These are phyloP conservation scores for Watsonalla binaria DNA, from an alignment of 2,888 invertebrate species.

Conservation along the genomic window DNA sequence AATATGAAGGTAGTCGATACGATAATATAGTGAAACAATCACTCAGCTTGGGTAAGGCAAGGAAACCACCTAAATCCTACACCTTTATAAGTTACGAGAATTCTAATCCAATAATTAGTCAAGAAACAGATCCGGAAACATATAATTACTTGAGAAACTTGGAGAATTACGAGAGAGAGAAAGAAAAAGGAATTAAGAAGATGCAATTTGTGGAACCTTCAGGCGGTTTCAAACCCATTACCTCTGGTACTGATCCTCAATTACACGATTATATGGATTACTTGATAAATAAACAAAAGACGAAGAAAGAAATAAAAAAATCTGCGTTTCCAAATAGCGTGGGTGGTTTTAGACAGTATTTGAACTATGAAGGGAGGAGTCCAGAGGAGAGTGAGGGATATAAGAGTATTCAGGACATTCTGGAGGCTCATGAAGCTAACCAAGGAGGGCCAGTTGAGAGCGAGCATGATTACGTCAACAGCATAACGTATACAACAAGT, in stretches of 20 bases:
- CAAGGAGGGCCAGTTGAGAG: constrained; percentile 12
- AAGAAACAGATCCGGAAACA: constrained; percentile 53
- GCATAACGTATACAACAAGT: background rate
- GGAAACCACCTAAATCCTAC: constrained; percentile 34
- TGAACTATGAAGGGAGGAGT: constrained; percentile 19
- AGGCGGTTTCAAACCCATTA: constrained; percentile 41
- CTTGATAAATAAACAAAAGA: constrained; percentile 41
- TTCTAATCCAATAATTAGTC: constrained; percentile 49
- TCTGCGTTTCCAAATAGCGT: constrained; percentile 24
- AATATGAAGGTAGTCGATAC: constrained; percentile 37
- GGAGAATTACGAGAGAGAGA: constrained; percentile 40
- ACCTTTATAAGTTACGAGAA: constrained; percentile 52
- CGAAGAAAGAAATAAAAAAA: constrained; percentile 22
- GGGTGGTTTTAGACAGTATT: constrained; percentile 40
- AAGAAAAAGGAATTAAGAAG: constrained; percentile 5
- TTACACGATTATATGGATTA: constrained; percentile 59
- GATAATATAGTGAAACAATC: constrained; percentile 31
- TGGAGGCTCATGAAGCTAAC: constrained; percentile 61
- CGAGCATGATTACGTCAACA: background rate
- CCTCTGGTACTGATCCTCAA: constrained; percentile 51
- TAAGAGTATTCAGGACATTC: constrained; percentile 58
- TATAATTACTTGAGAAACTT: constrained; percentile 59
- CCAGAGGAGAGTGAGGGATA: constrained; percentile 47
- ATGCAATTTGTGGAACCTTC: background rate
- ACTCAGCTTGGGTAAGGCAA: constrained; percentile 17